Evolutionary conservation across 2,113 vertebrate genomes (phyloP).

Genomic region (Coturnix japonica): DNA sequence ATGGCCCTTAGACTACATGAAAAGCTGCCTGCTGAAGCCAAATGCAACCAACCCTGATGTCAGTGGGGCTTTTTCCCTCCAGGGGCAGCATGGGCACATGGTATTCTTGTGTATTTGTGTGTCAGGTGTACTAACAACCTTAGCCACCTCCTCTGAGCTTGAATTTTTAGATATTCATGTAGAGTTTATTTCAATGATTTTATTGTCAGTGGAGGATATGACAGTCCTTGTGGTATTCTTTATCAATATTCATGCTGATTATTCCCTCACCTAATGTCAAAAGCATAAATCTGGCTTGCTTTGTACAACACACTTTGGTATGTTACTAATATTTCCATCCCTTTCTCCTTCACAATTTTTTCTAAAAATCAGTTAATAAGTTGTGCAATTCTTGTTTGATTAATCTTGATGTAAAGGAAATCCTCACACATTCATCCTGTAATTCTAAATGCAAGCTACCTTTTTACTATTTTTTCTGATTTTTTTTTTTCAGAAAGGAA

Average conservation of each 20-base stretch:
- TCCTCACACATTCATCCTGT: not conserved
- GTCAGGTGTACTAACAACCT: not conserved
- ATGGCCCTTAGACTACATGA: not conserved
- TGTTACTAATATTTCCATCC: not conserved
- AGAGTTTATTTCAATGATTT: conserved; percentile 6
- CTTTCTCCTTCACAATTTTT: not conserved
- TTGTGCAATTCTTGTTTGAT: not conserved
- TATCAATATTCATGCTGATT: conserved; percentile 26
- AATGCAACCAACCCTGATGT: not conserved
- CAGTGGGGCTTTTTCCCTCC: not conserved
- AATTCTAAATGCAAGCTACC: not conserved
- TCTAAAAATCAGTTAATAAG: not conserved
- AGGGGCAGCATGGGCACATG: not conserved
- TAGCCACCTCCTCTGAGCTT: not conserved
- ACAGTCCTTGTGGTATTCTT: conserved; percentile 7
- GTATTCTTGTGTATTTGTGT: not conserved
- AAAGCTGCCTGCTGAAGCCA: not conserved
- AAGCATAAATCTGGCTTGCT: conserved; percentile 18
- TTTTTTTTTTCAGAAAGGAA: not conserved
- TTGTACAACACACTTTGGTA: not conserved
- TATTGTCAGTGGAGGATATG: conserved; percentile 3
- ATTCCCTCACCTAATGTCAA: conserved; percentile 39
- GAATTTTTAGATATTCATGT: not conserved
- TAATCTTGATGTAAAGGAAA: not conserved
- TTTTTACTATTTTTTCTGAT: not conserved